Evolutionary conservation across 2,888 invertebrate species (phyloP).

Genomic region (Rhagium mordax): DNA sequence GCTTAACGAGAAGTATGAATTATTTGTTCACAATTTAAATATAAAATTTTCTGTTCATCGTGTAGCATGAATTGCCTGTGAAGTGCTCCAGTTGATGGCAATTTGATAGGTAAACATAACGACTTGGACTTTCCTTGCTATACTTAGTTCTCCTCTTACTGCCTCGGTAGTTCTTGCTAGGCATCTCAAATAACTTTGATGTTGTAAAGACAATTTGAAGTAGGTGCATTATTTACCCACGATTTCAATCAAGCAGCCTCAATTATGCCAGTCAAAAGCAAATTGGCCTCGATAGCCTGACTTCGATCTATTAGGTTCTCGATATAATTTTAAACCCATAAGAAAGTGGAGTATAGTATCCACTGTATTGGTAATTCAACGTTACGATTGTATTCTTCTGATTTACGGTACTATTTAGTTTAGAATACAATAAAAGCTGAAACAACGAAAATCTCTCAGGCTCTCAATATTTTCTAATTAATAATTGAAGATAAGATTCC

Average conservation of each 20-base stretch:
- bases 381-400: too few species aligned
- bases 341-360: background rate
- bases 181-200: conserved; percentile 31
- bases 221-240: conserved; percentile 60
- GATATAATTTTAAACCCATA: background rate
- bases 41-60: conserved; percentile 35
- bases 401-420: too few species aligned
- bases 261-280: conserved; percentile 63
- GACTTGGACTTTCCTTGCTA: conserved; percentile 46
- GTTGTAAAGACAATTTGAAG: conserved; percentile 47
- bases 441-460: too few species aligned
- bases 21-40: conserved; percentile 23
- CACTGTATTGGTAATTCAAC: background rate
- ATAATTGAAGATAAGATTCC: too few species aligned
- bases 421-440: too few species aligned
- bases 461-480: too few species aligned
- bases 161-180: conserved; percentile 35
- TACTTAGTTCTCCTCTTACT: conserved; percentile 39
- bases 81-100: conserved; percentile 55
- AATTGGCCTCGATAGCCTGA: conserved; percentile 56
- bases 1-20: background rate
- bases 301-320: conserved; percentile 19
- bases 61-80: conserved; percentile 44
- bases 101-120: conserved; percentile 60
- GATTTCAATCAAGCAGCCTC: conserved; percentile 61